Evolutionary conservation across 2,113 vertebrate species (phyloP).

Genomic region (Dermatemys mawii): DNA sequence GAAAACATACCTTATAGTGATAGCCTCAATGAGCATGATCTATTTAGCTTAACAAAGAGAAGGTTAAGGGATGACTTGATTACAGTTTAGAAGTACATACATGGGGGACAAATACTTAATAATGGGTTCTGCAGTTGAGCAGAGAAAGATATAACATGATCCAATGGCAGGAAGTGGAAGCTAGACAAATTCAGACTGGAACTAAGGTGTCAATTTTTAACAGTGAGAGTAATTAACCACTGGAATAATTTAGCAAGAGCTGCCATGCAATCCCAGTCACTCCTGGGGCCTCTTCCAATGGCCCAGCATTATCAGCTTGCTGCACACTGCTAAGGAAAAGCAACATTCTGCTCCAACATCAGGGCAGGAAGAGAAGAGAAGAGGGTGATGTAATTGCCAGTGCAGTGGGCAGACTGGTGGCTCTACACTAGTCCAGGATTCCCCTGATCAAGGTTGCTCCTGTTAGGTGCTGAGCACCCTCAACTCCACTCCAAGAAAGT

Average conservation of each 20-base stretch:
- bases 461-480: accelerated
- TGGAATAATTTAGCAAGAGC: neutral
- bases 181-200: too few relatives aligned
- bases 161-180: too few relatives aligned
- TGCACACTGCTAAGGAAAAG: neutral
- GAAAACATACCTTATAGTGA: neutral
- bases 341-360: neutral
- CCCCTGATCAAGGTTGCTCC: neutral
- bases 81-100: too few relatives aligned
- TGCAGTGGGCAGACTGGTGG: neutral
- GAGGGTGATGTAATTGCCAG: too few relatives aligned
- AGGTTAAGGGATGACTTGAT: neutral
- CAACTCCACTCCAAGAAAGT: neutral
- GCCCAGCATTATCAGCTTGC: neutral
- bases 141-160: too few relatives aligned
- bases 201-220: too few relatives aligned
- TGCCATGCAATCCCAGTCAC: neutral
- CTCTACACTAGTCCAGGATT: accelerated
- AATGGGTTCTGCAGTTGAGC: too few relatives aligned
- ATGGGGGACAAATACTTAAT: too few relatives aligned
- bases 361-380: neutral
- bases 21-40: neutral
- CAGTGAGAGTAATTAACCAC: too few relatives aligned
- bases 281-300: accelerated
- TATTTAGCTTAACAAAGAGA: neutral